Evolutionary conservation across 2,797 vertebrate species (phyloP).

Genomic region (Chaenodraco wilsoni): DNA sequence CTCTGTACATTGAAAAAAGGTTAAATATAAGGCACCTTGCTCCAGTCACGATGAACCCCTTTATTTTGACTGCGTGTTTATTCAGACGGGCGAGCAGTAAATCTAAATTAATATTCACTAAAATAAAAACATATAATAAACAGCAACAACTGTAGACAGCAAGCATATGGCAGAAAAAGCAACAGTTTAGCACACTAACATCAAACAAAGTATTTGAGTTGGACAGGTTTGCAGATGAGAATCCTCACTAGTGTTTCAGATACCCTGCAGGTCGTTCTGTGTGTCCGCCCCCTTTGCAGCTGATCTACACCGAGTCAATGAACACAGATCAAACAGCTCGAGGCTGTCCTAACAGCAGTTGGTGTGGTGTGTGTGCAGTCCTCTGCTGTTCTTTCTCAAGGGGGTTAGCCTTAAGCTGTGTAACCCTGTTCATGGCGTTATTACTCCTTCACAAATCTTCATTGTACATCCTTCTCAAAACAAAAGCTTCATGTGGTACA

Average conservation of each 20-base stretch:
- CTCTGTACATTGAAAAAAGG: neutral
- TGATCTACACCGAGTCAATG: slow-evolving; percentile 18
- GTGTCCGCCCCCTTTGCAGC: slow-evolving; percentile 44
- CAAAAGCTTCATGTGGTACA: slow-evolving; percentile 41
- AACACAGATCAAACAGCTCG: slow-evolving; percentile 30
- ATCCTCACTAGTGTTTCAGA: neutral
- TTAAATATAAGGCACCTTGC: neutral
- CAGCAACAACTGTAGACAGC: slow-evolving; percentile 9
- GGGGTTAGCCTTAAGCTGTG: slow-evolving; percentile 12
- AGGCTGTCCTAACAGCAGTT: slow-evolving; percentile 24
- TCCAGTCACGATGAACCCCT: neutral
- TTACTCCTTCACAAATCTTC: slow-evolving; percentile 13
- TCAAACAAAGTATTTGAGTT: slow-evolving; percentile 17
- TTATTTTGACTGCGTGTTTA: slow-evolving; percentile 8
- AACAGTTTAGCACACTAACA: slow-evolving; percentile 10
- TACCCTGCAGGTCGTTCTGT: slow-evolving; percentile 2
- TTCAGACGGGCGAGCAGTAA: slow-evolving; percentile 31
- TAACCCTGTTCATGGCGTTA: slow-evolving; percentile 14
- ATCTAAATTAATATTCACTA: neutral
- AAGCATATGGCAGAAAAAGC: neutral
- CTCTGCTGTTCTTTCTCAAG: slow-evolving; percentile 17
- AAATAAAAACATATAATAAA: slow-evolving; percentile 18
- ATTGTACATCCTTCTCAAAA: slow-evolving; percentile 36
- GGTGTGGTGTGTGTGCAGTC: slow-evolving; percentile 15
- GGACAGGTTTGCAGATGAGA: neutral